These are phyloP conservation scores for Phoenicopterus ruber DNA, from an alignment of 2,113 vertebrate species.

Conservation along the genomic window DNA sequence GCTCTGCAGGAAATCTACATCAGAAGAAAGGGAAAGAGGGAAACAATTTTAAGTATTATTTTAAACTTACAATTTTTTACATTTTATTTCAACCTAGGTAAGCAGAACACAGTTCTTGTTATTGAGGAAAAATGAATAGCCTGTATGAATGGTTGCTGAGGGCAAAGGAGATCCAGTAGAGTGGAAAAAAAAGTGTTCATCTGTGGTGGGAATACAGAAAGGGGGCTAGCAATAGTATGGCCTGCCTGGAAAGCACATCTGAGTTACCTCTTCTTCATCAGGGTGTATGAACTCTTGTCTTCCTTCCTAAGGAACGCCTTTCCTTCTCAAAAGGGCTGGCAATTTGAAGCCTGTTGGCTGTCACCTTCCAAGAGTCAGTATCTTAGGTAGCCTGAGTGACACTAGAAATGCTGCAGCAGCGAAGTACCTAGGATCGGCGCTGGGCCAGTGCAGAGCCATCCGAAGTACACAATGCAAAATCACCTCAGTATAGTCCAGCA, in stretches of 20 bases:
- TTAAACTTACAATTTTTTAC: neutral
- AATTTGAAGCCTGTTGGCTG: neutral
- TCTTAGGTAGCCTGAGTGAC: accelerated
- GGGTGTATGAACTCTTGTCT: neutral
- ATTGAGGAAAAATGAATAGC: neutral
- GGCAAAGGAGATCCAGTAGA: neutral
- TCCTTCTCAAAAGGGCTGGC: neutral
- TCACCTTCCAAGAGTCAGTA: neutral
- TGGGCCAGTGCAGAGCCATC: neutral
- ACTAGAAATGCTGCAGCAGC: neutral
- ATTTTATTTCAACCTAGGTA: neutral
- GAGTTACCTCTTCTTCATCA: neutral
- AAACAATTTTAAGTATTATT: neutral
- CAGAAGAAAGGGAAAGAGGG: neutral
- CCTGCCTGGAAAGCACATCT: neutral
- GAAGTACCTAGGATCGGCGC: neutral
- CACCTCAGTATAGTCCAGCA: neutral
- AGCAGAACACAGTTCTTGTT: neutral
- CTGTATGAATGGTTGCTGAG: neutral
- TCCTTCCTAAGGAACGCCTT: neutral
- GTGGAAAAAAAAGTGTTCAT: neutral
- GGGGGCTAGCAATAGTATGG: neutral
- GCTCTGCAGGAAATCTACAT: neutral
- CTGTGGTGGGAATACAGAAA: neutral
- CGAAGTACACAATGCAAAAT: neutral